Evolutionary conservation across 2,113 vertebrate genomes (phyloP), one percentile per base, ranked within the genome.

Genomic region (Myodes glareolus): DNA sequence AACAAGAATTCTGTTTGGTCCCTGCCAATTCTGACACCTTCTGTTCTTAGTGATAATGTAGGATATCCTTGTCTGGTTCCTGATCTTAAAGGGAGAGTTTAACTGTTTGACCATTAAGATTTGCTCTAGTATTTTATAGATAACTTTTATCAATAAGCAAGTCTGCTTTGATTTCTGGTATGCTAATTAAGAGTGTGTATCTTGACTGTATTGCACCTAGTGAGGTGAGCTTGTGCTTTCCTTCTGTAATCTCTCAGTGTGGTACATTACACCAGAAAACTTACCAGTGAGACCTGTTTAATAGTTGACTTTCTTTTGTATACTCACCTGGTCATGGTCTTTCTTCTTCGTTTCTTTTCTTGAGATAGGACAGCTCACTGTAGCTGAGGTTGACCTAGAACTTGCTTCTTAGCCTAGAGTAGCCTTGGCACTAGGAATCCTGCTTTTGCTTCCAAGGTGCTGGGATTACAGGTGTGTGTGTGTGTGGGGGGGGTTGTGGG

Each of bases 11-110:
- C 93, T 96, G 42, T 80, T 92, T 87, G 78, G 92, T 95, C 75
- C 67, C 75, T 81, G 73, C 50, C 50, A 73, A 23, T 95, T 39
- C 86, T 95, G 96, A 88, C 5, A 94, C 33, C 61, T 70, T 91
- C 88, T 90, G 52, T 88, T 92, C 94, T 87, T 86, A 94, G 68
- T 96, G 91, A 23, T 85, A 55, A 63, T 63, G 63, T 88, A 96
- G 75, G 88, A 80, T 68, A 88, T 70, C 78, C 52, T 92, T 88
- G 76, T 91, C 81, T 94, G 82, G 81, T 91, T 96, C 93, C 80
- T 89, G 81, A 91, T 80, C 93, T 65, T 58, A 76, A 75, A 94
- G 94, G 91, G 86, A 85, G 93, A 92, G 10, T 94, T 84, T 80
- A 77, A 91, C 82, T 95, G 16, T 85, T 21, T 90, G 93, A 84